Percentiles rank a stretch among this genome's conserved stretches.
phyloP scores from a whole-genome alignment of 2,797 vertebrate genomes.

The Threskiornis aethiopicus region DNA sequence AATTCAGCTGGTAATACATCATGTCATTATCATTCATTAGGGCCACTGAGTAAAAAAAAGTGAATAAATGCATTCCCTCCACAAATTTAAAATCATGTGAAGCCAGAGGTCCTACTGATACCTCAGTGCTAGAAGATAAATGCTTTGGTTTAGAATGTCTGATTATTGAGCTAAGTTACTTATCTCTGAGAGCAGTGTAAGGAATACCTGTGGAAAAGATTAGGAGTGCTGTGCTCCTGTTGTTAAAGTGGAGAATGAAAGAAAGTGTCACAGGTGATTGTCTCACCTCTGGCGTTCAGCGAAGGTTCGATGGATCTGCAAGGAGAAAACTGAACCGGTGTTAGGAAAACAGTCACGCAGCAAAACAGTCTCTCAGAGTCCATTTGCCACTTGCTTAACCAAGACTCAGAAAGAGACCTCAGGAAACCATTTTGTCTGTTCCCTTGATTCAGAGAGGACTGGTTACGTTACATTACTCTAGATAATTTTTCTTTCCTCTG shows the following conservation, averaged over 20 bases:
- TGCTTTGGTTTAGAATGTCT: neutral
- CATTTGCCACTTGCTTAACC: neutral
- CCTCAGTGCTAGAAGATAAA: neutral
- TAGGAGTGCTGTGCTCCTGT: neutral
- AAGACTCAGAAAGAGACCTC: neutral
- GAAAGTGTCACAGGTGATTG: neutral
- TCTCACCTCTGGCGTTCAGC: neutral
- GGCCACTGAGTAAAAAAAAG: neutral
- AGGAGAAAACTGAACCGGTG: neutral
- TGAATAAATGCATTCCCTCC: neutral
- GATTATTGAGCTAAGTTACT: neutral
- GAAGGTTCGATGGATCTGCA: neutral
- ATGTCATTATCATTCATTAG: conserved; percentile 11
- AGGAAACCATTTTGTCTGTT: neutral
- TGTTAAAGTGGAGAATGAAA: neutral
- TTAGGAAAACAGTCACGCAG: neutral
- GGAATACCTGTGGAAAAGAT: neutral
- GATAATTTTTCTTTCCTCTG: neutral
- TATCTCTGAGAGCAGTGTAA: neutral
- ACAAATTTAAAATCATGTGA: neutral
- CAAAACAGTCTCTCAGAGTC: neutral
- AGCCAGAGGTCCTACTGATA: neutral
- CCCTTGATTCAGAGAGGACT: neutral
- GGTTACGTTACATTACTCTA: neutral
- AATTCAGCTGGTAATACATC: neutral